A percentile compares a stretch with the other conserved stretches of the same genome.
Conservation (phyloP, 2,888 invertebrate species). For the Rhagonycha fulva region DNA sequence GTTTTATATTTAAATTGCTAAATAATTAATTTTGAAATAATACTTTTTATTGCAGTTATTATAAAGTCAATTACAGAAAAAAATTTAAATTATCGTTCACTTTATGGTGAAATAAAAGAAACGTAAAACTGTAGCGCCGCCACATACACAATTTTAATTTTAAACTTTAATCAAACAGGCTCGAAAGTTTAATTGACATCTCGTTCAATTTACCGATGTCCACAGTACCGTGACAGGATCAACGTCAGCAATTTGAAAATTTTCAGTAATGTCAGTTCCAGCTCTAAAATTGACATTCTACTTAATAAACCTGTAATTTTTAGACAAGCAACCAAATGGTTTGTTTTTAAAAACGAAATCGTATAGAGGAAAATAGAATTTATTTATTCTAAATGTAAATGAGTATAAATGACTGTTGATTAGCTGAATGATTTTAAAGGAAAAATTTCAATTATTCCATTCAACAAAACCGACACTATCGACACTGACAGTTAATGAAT, state of each 20-base stretch:
- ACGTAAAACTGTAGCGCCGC: not conserved
- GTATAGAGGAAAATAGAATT: not conserved
- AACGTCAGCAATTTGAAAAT: slow-evolving; percentile 5
- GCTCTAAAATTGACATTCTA: slow-evolving; percentile 12
- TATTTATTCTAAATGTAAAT: not conserved
- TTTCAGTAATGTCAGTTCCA: slow-evolving; percentile 5
- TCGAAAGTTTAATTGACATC: slow-evolving; percentile 19
- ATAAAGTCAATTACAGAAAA: not conserved
- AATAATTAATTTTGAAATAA: not conserved
- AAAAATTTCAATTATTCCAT: slow-evolving; percentile 22
- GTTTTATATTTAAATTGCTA: not conserved
- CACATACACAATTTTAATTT: slow-evolving; percentile 11
- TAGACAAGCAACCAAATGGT: not conserved
- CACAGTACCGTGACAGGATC: slow-evolving; percentile 2
- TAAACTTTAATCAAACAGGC: slow-evolving; percentile 10
- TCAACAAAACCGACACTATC: slow-evolving; percentile 19
- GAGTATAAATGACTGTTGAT: not conserved
- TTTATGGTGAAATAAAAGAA: not conserved
- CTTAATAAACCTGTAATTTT: slow-evolving; percentile 1
- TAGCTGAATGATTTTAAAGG: not conserved
- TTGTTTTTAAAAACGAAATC: not conserved
- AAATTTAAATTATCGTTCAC: not conserved
- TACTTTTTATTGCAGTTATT: not conserved
- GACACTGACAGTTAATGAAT: slow-evolving; percentile 29
- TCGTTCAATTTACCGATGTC: slow-evolving; percentile 13